A percentile compares a stretch with the other conserved stretches of the same genome.
These are phyloP conservation scores for Dendroctonus ponderosae DNA, from an alignment of 1,140 invertebrate species.

Conservation along the genomic window DNA sequence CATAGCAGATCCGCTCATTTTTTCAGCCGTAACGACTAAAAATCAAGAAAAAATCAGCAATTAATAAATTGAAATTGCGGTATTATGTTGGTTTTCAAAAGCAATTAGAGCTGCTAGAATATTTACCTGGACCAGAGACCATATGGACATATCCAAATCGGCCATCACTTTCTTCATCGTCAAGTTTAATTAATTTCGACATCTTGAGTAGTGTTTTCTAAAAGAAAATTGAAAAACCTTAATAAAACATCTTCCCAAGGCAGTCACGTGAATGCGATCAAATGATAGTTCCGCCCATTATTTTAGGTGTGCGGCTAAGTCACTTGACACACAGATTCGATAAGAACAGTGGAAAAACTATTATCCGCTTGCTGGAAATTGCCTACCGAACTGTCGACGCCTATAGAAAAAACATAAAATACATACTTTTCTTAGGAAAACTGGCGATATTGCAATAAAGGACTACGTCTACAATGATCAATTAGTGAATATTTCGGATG, in stretches of 20 bases:
- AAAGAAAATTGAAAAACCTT: conserved; percentile 19
- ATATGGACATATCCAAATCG: conserved; percentile 94
- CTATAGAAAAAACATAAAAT: conserved; percentile 26
- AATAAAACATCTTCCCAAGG: neutral
- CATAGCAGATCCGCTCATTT: conserved; percentile 99
- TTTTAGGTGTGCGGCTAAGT: conserved; percentile 32
- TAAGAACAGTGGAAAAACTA: conserved; percentile 1
- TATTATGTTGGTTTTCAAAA: too few species aligned
- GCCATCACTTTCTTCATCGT: conserved; percentile 82
- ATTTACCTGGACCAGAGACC: conserved; percentile 94
- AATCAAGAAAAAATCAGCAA: conserved; percentile 20
- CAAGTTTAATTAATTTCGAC: conserved; percentile 69
- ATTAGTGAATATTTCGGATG: conserved; percentile 3
- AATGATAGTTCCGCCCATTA: conserved; percentile 35
- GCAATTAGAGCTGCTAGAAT: neutral
- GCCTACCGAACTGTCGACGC: conserved; percentile 37
- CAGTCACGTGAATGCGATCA: conserved; percentile 43
- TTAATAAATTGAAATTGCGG: conserved; percentile 14
- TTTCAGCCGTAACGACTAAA: conserved; percentile 96
- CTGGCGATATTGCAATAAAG: neutral
- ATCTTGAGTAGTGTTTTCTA: conserved; percentile 48
- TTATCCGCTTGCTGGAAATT: conserved; percentile 31
- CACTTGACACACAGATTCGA: conserved; percentile 9
- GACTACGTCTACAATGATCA: conserved; percentile 2
- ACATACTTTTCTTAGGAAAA: conserved; percentile 2